A percentile compares a stretch with the other conserved stretches of the same genome.
Conservation (phyloP, 2,888 invertebrate species). For the Cerastis rubricosa region DNA sequence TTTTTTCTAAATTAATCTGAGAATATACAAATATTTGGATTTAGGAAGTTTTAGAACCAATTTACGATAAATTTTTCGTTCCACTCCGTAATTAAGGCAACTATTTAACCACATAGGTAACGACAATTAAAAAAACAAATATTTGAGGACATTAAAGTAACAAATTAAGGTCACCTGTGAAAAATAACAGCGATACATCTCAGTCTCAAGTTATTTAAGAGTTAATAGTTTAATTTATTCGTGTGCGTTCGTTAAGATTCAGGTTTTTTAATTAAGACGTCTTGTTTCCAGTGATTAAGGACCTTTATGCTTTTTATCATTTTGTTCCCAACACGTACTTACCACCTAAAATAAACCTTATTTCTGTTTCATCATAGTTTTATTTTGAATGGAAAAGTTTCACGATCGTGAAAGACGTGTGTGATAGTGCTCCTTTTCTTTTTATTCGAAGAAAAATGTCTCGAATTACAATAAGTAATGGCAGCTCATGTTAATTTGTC, state of each 20-base stretch:
- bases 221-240: constrained; percentile 76
- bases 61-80: background rate
- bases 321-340: constrained; percentile 47
- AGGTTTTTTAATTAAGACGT: constrained; percentile 83
- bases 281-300: constrained; percentile 81
- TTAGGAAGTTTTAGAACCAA: background rate
- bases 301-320: constrained; percentile 74
- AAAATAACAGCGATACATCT: constrained; percentile 62
- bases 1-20: background rate
- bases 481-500: constrained; percentile 36
- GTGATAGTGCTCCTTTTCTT: constrained; percentile 16
- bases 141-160: constrained; percentile 46
- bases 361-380: fast-evolving
- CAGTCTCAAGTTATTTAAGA: constrained; percentile 53
- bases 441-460: constrained; percentile 49
- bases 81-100: constrained; percentile 4
- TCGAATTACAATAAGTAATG: constrained; percentile 51
- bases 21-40: background rate
- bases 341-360: background rate
- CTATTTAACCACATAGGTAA: constrained; percentile 21
- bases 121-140: constrained; percentile 20
- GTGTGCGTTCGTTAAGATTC: constrained; percentile 69
- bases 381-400: background rate
- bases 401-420: constrained; percentile 41
- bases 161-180: constrained; percentile 61